A percentile compares a stretch with the other conserved stretches of the same genome.
phyloP scores from a whole-genome alignment of 1,140 invertebrate genomes.

The Vanessa atalanta region DNA sequence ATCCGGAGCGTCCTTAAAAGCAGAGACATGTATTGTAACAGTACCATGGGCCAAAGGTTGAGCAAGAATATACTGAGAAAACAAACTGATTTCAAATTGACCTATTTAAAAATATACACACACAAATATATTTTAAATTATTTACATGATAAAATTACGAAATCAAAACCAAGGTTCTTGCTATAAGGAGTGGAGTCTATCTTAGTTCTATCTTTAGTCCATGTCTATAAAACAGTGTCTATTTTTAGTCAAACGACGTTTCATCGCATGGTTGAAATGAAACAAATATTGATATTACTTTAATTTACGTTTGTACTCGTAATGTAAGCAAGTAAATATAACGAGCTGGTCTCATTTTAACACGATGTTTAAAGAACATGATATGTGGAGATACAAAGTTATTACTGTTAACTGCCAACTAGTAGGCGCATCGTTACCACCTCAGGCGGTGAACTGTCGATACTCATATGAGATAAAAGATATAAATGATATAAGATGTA shows the following conservation, averaged over 20 bases:
- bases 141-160: background rate
- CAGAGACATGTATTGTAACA: slow-evolving; percentile 44
- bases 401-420: slow-evolving; percentile 22
- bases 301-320: background rate
- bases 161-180: no score
- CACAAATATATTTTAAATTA: background rate
- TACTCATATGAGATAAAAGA: slow-evolving; percentile 20
- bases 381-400: slow-evolving; percentile 11
- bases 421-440: slow-evolving; percentile 26
- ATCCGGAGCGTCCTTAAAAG: slow-evolving; percentile 51
- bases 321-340: background rate
- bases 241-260: no score
- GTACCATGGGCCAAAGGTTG: slow-evolving; percentile 59
- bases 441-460: slow-evolving; percentile 21
- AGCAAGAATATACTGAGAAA: background rate
- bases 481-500: slow-evolving; percentile 4
- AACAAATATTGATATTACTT: background rate
- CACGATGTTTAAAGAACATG: background rate
- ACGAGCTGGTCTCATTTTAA: background rate
- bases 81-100: background rate
- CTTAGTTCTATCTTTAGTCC: no score
- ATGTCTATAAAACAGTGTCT: no score
- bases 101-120: background rate
- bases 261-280: background rate
- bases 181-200: no score